Evolutionary conservation across 2,888 invertebrate genomes (phyloP), one percentile per base, ranked within the genome.

Genomic region (Diabrotica balteata): DNA sequence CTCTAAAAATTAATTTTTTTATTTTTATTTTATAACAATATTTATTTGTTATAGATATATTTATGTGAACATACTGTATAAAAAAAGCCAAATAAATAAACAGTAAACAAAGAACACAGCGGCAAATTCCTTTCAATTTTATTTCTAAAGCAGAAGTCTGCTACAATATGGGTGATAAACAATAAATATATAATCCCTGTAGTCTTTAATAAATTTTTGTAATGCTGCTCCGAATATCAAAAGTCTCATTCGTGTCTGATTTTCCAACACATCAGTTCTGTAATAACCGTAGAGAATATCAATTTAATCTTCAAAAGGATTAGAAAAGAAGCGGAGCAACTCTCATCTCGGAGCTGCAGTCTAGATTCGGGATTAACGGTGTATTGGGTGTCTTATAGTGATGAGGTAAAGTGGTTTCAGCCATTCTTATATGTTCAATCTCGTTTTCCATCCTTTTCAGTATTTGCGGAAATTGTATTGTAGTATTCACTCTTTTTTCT

Each of bases 341-440:
- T 50, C 59, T 59, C 67, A 63, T 59, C 50, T 57, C 59, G 63
- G 54, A 47, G 59, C 63, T 67, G 63, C 67, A 67, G 67, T 67
- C 67, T 67, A 51, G 67, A 62, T 59, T 67, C 62, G 47, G 59
- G 67, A 67, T 67, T 67, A 63, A 67, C 67, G 63, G 67, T 67
- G 63, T 67, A 67, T 67, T 67, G 62, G 63, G 67, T 63, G 67
- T 63, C 67, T 67, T 63, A 67, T 59, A 67, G 67, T 67, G 69
- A 69, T 69, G 69, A 69, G 63, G 62, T 63, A 59, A 66, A 69
- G 69, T 69, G 69, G 69, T 62, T 69, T 69, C 59, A 53, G 61
- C 66, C 69, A 69, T 69, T 69, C 66, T 69, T 65, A 65, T 60
- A 65, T 54, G 65, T 47, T 59, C 54, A 64, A 64, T 64, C 64